These are phyloP conservation scores for Periplaneta americana DNA, from an alignment of 1,140 invertebrate species.

Conservation along the genomic window DNA sequence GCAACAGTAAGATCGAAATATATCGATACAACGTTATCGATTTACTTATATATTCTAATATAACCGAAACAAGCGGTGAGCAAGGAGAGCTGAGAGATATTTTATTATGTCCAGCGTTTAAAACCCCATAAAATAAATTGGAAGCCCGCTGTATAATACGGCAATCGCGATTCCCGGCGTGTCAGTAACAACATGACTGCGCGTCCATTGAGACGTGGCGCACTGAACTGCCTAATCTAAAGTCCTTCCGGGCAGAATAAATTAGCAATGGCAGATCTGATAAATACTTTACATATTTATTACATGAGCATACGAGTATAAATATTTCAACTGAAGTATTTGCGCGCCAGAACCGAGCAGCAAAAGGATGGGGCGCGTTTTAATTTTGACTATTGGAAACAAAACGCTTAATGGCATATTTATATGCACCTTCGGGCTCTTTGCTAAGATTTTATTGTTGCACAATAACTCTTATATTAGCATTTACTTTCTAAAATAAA, in stretches of 20 bases:
- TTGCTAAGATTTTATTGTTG: too few relatives aligned
- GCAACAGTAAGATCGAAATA: too few relatives aligned
- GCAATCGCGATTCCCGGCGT: neutral
- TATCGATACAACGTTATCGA: neutral
- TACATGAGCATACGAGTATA: too few relatives aligned
- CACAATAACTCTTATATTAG: too few relatives aligned
- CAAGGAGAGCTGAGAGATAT: neutral
- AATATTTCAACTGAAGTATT: too few relatives aligned
- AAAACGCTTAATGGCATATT: too few relatives aligned
- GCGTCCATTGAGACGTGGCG: too few relatives aligned
- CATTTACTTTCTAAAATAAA: too few relatives aligned
- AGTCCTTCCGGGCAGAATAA: neutral
- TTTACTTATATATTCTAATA: neutral
- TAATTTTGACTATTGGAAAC: too few relatives aligned
- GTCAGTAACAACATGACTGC: neutral
- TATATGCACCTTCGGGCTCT: too few relatives aligned
- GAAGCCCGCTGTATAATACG: neutral
- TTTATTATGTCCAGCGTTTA: neutral
- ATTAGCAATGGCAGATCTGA: neutral
- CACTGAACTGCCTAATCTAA: neutral
- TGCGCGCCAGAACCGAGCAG: too few relatives aligned
- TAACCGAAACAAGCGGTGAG: neutral
- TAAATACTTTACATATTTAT: neutral
- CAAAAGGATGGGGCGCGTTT: too few relatives aligned
- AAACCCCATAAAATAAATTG: conserved; percentile 8